Conservation (phyloP, 1,140 invertebrate species). For the Drosophila pseudoobscura region DNA sequence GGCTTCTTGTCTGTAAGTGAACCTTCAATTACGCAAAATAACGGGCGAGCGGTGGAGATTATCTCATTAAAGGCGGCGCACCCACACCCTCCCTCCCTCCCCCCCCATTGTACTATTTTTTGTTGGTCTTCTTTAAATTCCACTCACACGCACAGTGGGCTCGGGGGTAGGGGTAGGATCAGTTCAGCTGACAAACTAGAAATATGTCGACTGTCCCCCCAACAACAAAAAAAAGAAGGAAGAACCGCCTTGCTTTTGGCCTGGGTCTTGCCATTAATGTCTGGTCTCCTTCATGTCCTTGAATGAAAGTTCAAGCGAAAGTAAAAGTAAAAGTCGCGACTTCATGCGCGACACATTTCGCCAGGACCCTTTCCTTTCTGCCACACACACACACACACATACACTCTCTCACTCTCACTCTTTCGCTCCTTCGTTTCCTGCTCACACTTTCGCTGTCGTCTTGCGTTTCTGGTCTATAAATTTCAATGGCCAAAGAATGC, state of each 20-base stretch:
- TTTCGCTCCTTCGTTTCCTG: not conserved
- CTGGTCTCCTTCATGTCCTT: constrained; percentile 43
- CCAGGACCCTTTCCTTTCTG: constrained; percentile 20
- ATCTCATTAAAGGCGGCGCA: constrained; percentile 74
- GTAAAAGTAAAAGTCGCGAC: constrained; percentile 59
- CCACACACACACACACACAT: not conserved
- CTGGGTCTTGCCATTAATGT: constrained; percentile 19
- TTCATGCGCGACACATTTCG: constrained; percentile 66
- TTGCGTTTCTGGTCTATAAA: constrained; percentile 74
- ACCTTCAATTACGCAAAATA: constrained; percentile 80
- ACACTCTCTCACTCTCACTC: constrained; percentile 7
- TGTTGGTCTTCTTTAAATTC: constrained; percentile 67
- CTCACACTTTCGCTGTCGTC: constrained; percentile 65
- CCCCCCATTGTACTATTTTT: not conserved
- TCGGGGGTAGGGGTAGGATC: constrained; percentile 3
- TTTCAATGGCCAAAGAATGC: constrained; percentile 79
- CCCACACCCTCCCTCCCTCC: not conserved
- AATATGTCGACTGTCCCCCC: constrained; percentile 24
- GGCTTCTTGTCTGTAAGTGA: constrained; percentile 60
- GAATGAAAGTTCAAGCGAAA: constrained; percentile 42
- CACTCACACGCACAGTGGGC: constrained; percentile 44
- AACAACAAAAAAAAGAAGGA: not conserved
- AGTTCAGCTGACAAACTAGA: constrained; percentile 52
- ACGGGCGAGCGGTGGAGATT: constrained; percentile 68
- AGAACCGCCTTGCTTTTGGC: constrained; percentile 5